Evolutionary conservation across 2,888 invertebrate species (phyloP).

Genomic region (Cenopis cana): DNA sequence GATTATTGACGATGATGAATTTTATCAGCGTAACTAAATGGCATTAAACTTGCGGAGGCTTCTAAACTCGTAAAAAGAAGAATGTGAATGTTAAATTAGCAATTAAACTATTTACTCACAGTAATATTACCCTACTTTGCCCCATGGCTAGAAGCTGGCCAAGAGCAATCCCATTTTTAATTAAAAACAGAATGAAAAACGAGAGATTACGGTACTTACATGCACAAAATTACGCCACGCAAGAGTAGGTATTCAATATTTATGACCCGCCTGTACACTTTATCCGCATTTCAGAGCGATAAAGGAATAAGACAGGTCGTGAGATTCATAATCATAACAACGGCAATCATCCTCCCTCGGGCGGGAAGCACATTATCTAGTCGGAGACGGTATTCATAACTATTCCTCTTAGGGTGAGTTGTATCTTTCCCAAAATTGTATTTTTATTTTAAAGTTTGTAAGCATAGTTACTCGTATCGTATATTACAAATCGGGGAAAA

Average conservation of each 20-base stretch:
- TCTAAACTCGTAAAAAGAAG: constrained; percentile 18
- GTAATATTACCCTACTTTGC: too few relatives aligned
- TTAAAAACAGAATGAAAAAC: too few relatives aligned
- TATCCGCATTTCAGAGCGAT: constrained; percentile 29
- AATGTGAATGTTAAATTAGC: constrained; percentile 9
- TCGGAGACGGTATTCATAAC: constrained; percentile 35
- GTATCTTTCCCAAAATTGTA: too few relatives aligned
- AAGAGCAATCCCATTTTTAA: too few relatives aligned
- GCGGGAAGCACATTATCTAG: constrained; percentile 41
- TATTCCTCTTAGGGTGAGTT: constrained; percentile 26
- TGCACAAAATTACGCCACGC: background rate
- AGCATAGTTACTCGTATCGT: too few relatives aligned
- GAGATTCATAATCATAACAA: constrained; percentile 55
- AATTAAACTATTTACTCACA: constrained; percentile 1
- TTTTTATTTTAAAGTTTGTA: too few relatives aligned
- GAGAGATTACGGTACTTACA: background rate
- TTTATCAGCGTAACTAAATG: background rate
- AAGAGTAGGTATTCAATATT: background rate
- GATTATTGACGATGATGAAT: too few relatives aligned
- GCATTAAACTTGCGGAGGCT: background rate
- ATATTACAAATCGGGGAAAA: too few relatives aligned
- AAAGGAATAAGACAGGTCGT: constrained; percentile 52
- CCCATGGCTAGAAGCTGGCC: too few relatives aligned
- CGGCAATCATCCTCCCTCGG: constrained; percentile 54
- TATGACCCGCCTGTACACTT: background rate